Evolutionary conservation across 2,888 invertebrate genomes (phyloP).

Genomic region (Corythucha ciliata): DNA sequence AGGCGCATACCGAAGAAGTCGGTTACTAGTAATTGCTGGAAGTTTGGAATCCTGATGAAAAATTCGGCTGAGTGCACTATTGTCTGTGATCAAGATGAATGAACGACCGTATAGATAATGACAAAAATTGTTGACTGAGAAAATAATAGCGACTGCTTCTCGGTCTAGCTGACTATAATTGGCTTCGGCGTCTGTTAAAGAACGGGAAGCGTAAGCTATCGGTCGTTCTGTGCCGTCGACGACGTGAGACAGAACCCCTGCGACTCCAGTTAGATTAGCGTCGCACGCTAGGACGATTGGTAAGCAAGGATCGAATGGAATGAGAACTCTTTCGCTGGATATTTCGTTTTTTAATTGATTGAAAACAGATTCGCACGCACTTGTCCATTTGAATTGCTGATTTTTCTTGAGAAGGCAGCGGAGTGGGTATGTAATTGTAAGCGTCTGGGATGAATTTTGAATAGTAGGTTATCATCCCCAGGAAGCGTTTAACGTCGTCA

Average conservation of each 20-base stretch:
- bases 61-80: neutral
- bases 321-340: constrained; percentile 9
- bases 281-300: constrained; percentile 16
- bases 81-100: neutral
- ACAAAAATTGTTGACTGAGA: neutral
- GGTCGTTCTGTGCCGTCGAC: constrained; percentile 11
- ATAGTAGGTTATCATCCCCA: constrained; percentile 12
- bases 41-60: constrained; percentile 5
- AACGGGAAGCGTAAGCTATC: constrained; percentile 12
- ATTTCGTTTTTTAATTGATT: neutral
- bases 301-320: constrained; percentile 25
- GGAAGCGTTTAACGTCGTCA: constrained; percentile 2
- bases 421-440: constrained; percentile 25
- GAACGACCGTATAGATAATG: neutral
- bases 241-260: constrained; percentile 30
- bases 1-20: constrained; percentile 23
- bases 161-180: constrained; percentile 27
- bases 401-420: constrained; percentile 26
- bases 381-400: constrained; percentile 16
- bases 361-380: neutral
- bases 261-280: constrained; percentile 25
- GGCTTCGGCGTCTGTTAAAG: constrained; percentile 35
- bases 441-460: constrained; percentile 5
- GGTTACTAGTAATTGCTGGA: neutral
- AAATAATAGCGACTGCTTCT: constrained; percentile 5